Evolutionary conservation across 2,888 invertebrate species (phyloP), one percentile per base, ranked within the genome.

Genomic region (Oligia latruncula): DNA sequence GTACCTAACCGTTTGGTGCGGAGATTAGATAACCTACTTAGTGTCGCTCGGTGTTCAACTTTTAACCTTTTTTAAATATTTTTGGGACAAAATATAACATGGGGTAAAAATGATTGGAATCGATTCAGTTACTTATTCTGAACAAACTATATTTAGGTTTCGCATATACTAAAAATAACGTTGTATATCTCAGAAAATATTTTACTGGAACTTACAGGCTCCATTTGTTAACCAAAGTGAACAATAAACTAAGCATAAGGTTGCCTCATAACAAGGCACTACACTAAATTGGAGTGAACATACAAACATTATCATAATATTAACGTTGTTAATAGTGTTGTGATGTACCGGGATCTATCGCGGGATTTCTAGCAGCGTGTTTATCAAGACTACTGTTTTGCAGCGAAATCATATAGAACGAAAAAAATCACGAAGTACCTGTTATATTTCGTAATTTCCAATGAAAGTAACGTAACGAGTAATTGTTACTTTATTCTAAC

Each of bases 221-320:
- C 29, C 35, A 52, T 62, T 82, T 76, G 46, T 52, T 67, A 67
- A 29, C 43, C 29, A 82, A 20, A 80, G 49, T 81, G 58, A 52
- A 83, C 49, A 65, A 81, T 80, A 52, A 82, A 84, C 68, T 68
- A 64, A 73, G 66, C 23, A 40, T 66, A 85, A 60, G 70, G 49
- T n/a, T 66, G 66, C 58, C 29, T 66, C 55, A 40, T 77, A 77
- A 70, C 68, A 68, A 62, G 67, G 82, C 87, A 87, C 87, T 86
- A 75, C 29, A 62, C 75, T 73, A 80, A 82, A 87, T 87, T 86
- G 88, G 75, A 79, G 58, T 17, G 43, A 71, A 64, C 72, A 83
- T 70, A 70, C 74, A 77, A 52, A 70, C 65, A 73, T 76, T 84
- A 80, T 71, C 76, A 77, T 74, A 71, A 46, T 71, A 71, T 85